A percentile compares a stretch with the other conserved stretches of the same genome.
phyloP scores from a whole-genome alignment of 2,888 invertebrate genomes.

The Apamea anceps region DNA sequence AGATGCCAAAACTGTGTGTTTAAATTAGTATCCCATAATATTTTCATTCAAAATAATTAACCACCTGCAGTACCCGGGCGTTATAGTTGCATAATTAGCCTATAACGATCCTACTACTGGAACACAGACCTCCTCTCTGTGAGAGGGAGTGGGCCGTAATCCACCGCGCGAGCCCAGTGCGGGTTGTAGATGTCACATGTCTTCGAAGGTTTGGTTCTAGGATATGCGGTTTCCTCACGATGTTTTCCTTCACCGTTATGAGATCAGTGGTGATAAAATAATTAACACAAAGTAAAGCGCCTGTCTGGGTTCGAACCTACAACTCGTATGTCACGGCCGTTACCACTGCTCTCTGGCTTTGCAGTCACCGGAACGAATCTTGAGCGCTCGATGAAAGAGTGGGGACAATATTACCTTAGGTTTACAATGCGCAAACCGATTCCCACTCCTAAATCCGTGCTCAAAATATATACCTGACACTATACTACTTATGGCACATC shows the following conservation, averaged over 20 bases:
- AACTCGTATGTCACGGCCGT: background rate
- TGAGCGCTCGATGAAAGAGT: background rate
- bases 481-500: background rate
- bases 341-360: background rate
- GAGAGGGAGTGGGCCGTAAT: background rate
- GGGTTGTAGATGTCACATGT: background rate
- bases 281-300: background rate
- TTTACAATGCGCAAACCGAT: background rate
- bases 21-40: background rate
- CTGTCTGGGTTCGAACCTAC: no score
- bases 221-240: background rate
- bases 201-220: background rate
- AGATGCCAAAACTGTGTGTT: background rate
- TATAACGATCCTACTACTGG: background rate
- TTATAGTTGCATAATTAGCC: background rate
- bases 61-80: background rate
- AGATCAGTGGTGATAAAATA: background rate
- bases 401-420: background rate
- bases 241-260: background rate
- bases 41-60: background rate
- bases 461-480: background rate
- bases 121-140: background rate
- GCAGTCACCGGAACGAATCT: background rate
- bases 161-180: background rate
- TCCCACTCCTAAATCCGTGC: background rate